Evolutionary conservation across 2,888 invertebrate genomes (phyloP).

Genomic region (Orchestes rusci): DNA sequence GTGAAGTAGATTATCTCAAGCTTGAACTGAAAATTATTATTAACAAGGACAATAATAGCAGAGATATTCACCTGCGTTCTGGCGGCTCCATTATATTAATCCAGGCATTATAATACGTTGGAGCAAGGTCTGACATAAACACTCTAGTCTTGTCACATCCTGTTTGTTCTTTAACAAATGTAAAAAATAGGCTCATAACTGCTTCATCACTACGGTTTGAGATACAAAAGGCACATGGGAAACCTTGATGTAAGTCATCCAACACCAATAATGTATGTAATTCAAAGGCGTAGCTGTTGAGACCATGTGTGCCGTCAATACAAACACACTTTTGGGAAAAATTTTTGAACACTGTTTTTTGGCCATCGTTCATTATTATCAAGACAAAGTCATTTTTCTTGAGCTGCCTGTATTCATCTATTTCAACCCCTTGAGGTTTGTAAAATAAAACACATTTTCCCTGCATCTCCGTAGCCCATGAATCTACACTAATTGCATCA

Average conservation of each 20-base stretch:
- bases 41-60: too few species aligned
- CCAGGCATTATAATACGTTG: not conserved
- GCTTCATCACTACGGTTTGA: conserved; percentile 25
- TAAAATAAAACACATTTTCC: conserved; percentile 11
- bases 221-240: conserved; percentile 17
- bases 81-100: not conserved
- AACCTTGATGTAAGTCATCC: conserved; percentile 28
- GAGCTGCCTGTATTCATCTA: not conserved
- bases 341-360: conserved; percentile 26
- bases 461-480: conserved; percentile 18
- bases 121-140: conserved; percentile 4
- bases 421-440: conserved; percentile 6
- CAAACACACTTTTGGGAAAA: conserved; percentile 18
- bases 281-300: conserved; percentile 26
- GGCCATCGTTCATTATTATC: conserved; percentile 6
- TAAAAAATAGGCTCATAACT: conserved; percentile 20
- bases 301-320: conserved; percentile 13
- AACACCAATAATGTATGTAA: conserved; percentile 25
- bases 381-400: conserved; percentile 3
- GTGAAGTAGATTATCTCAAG: too few species aligned
- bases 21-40: too few species aligned
- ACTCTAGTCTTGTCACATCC: not conserved
- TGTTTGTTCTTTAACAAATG: conserved; percentile 14
- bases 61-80: too few species aligned
- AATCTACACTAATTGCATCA: conserved; percentile 10